Conservation (phyloP, 2,888 invertebrate species). For the Thymelicus lineola region DNA sequence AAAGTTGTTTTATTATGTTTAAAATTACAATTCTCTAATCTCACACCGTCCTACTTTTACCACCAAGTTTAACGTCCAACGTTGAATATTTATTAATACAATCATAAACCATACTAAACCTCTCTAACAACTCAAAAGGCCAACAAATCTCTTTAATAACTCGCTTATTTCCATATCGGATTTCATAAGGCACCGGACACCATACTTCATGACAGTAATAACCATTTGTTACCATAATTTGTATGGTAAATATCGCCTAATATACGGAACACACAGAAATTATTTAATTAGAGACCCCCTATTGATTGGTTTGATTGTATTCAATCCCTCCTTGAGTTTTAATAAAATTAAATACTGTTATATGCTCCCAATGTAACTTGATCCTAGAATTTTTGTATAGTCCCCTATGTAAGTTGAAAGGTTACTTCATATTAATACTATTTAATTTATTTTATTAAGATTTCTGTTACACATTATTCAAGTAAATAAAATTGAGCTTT, state of each 20-base stretch:
- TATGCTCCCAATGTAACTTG: not conserved
- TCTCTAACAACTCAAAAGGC: constrained; percentile 49
- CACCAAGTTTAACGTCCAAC: constrained; percentile 23
- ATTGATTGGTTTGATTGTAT: constrained; percentile 54
- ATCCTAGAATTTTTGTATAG: not conserved
- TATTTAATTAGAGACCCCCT: constrained; percentile 71
- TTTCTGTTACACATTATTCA: no score
- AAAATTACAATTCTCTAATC: no score
- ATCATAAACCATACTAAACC: constrained; percentile 40
- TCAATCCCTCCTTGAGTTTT: not conserved
- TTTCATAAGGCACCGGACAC: constrained; percentile 39
- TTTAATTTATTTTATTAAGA: no score
- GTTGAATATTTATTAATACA: constrained; percentile 35
- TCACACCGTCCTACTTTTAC: constrained; percentile 8
- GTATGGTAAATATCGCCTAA: constrained; percentile 56
- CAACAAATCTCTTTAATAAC: constrained; percentile 36
- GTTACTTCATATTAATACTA: no score
- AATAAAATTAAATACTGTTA: not conserved
- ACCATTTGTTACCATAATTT: constrained; percentile 64
- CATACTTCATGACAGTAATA: constrained; percentile 55
- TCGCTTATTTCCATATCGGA: constrained; percentile 42
- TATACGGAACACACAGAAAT: constrained; percentile 51
- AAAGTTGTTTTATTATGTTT: no score
- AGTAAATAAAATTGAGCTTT: no score
- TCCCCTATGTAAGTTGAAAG: no score